Evolutionary conservation across 2,888 invertebrate genomes (phyloP).

Genomic region (Melieria picta): DNA sequence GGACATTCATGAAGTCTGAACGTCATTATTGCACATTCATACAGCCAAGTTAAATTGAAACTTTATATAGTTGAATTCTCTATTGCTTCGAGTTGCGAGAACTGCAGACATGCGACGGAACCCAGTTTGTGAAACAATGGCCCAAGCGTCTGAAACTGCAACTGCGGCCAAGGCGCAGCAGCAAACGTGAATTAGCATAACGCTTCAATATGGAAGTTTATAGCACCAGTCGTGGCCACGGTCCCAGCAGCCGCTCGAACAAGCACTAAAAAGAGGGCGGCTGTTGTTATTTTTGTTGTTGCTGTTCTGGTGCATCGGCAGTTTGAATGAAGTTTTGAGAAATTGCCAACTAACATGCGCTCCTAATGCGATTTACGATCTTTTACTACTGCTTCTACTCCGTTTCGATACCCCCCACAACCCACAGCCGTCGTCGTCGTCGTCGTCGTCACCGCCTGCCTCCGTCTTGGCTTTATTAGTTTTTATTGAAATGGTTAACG

Average conservation of each 20-base stretch:
- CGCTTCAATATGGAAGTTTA: conserved; percentile 19
- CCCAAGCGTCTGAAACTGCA: conserved; percentile 5
- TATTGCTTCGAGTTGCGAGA: no score
- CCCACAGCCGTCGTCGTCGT: no score
- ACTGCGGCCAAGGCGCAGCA: conserved; percentile 14
- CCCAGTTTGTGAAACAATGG: not conserved
- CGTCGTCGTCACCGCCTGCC: no score
- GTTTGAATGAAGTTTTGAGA: conserved; percentile 32
- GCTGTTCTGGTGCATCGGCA: not conserved
- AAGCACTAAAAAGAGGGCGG: conserved; percentile 7
- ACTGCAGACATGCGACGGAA: no score
- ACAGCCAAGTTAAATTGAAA: no score
- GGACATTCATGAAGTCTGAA: no score
- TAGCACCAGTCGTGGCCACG: not conserved
- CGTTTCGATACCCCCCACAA: no score
- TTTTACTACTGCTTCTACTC: not conserved
- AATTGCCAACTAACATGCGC: conserved; percentile 33
- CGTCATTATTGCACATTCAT: no score
- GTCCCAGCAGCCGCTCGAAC: not conserved
- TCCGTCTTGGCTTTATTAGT: not conserved
- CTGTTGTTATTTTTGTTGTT: not conserved
- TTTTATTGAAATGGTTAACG: conserved; percentile 14
- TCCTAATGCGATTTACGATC: conserved; percentile 1
- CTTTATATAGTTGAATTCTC: no score
- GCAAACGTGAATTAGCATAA: conserved; percentile 27